Percentiles rank a stretch among this genome's conserved stretches.
These are phyloP conservation scores for Pammene aurita DNA, from an alignment of 2,888 invertebrate species.

Conservation along the genomic window DNA sequence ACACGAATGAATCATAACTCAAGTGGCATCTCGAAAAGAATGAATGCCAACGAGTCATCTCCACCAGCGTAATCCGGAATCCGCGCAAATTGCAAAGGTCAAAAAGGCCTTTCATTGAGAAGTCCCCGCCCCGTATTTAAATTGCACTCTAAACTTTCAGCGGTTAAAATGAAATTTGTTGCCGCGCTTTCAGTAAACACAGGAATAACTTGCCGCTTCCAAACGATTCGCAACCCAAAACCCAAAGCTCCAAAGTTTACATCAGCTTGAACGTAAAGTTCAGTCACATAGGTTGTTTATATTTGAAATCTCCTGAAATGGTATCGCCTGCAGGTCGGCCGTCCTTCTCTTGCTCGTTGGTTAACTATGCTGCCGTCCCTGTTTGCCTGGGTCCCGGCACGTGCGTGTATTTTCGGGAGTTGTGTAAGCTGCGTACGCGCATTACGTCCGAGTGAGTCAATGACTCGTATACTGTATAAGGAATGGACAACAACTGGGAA, in stretches of 20 bases:
- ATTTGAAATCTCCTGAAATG: conserved; percentile 65
- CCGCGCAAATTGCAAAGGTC: conserved; percentile 22
- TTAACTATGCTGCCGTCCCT: conserved; percentile 50
- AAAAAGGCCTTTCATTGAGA: conserved; percentile 33
- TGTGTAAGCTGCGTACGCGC: conserved; percentile 44
- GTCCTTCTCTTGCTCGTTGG: conserved; percentile 52
- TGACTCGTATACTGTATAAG: conserved; percentile 38
- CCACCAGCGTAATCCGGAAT: conserved; percentile 2
- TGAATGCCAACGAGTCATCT: not conserved
- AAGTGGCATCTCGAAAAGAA: conserved; percentile 21
- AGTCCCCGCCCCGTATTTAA: conserved; percentile 59
- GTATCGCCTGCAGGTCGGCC: conserved; percentile 64
- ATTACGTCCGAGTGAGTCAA: conserved; percentile 36
- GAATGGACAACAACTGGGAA: conserved; percentile 5
- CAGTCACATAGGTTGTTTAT: conserved; percentile 44
- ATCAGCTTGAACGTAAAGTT: conserved; percentile 48
- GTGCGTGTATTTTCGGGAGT: conserved; percentile 58
- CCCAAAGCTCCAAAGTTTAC: conserved; percentile 46
- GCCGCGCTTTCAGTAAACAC: conserved; percentile 60
- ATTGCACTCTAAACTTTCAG: conserved; percentile 74
- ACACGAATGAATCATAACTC: conserved; percentile 17
- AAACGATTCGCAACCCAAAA: conserved; percentile 42
- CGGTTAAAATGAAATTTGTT: conserved; percentile 78
- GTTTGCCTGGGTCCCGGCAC: conserved; percentile 57
- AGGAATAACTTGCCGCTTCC: conserved; percentile 60